Percentiles rank a stretch among this genome's conserved stretches.
Conservation (phyloP, 2,113 vertebrate genomes). For the Cheirogaleus medius region DNA sequence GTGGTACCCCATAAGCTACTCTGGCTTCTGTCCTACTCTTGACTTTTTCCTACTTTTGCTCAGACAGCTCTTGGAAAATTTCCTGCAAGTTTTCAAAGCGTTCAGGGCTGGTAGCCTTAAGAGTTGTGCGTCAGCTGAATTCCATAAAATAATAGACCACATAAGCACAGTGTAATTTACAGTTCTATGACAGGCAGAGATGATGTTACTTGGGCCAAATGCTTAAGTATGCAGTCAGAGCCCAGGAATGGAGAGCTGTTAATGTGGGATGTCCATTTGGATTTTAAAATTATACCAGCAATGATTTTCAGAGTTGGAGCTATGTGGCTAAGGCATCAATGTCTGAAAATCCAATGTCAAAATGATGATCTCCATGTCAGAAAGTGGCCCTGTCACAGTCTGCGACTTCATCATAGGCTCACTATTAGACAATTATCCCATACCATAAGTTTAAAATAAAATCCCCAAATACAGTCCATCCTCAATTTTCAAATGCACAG, state of each 20-base stretch:
- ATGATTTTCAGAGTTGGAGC: constrained; percentile 1
- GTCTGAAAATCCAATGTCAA: constrained; percentile 56
- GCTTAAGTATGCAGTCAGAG: constrained; percentile 75
- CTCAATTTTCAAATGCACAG: constrained; percentile 57
- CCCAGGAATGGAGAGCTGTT: constrained; percentile 42
- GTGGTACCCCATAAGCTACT: background rate
- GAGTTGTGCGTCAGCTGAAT: constrained; percentile 76
- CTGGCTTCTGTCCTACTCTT: constrained; percentile 16
- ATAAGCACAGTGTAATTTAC: constrained; percentile 70
- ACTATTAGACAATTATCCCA: constrained; percentile 21
- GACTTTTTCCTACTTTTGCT: constrained; percentile 58
- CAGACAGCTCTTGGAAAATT: constrained; percentile 60
- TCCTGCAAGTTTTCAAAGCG: constrained; percentile 68
- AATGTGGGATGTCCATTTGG: constrained; percentile 41
- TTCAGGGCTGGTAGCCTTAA: constrained; percentile 54
- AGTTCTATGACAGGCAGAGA: constrained; percentile 52
- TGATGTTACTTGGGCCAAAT: constrained; percentile 62
- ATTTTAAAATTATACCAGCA: constrained; percentile 62
- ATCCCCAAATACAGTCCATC: constrained; percentile 17
- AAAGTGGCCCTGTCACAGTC: background rate
- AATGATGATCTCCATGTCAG: constrained; percentile 1
- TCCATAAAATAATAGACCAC: constrained; percentile 40
- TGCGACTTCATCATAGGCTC: background rate
- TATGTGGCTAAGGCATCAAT: background rate
- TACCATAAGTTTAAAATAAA: constrained; percentile 35